These are phyloP conservation scores for Clitarchus hookeri DNA, from an alignment of 2,888 invertebrate species.

Conservation along the genomic window DNA sequence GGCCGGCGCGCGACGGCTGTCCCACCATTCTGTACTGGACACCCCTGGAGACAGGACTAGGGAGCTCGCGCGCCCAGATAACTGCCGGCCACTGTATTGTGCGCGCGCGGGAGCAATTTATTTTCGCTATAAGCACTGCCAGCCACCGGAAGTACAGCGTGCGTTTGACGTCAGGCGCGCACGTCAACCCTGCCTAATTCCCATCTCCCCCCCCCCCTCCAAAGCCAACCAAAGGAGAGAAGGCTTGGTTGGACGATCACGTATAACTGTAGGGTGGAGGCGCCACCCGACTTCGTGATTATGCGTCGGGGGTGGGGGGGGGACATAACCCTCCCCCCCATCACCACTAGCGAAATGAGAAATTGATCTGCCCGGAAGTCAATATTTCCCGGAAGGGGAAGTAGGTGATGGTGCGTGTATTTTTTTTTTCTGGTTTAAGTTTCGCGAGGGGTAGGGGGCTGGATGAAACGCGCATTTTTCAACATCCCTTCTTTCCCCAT, in stretches of 20 bases:
- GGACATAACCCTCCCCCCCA: no score
- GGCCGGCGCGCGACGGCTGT: no score
- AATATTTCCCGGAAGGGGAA: constrained; percentile 18
- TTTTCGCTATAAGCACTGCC: neutral
- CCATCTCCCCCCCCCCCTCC: neutral
- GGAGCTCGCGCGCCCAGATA: no score
- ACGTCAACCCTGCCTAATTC: neutral
- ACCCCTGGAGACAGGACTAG: no score
- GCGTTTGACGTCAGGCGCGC: constrained; percentile 3
- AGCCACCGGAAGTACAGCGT: neutral
- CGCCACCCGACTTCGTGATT: neutral
- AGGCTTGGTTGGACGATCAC: neutral
- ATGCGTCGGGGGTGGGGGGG: neutral
- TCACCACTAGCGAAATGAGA: constrained; percentile 20
- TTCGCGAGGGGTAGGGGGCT: neutral
- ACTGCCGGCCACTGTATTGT: no score
- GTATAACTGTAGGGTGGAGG: neutral
- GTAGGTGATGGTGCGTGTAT: neutral
- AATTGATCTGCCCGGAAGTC: constrained; percentile 28
- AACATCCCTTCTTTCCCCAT: neutral
- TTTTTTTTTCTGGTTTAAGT: neutral
- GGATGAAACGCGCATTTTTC: neutral
- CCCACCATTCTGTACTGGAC: no score
- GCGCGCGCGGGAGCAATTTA: neutral
- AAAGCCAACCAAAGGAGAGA: neutral